These are phyloP conservation scores for Monopterus albus DNA, from an alignment of 2,113 vertebrate genomes.

Conservation along the genomic window DNA sequence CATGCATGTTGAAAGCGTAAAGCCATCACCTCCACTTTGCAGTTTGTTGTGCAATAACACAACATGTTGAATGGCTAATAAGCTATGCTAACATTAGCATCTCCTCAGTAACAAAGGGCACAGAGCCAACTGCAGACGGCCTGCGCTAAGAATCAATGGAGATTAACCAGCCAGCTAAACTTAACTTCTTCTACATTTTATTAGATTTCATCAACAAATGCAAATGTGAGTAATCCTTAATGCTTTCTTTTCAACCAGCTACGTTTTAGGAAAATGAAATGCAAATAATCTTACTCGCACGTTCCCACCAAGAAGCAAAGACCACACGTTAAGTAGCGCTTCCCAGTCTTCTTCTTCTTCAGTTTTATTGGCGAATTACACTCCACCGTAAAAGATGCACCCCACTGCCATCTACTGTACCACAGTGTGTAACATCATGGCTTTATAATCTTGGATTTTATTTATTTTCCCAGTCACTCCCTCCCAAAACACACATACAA, in stretches of 20 bases:
- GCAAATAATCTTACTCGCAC: conserved; percentile 75
- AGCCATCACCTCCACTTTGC: rapidly evolving
- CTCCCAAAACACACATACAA: conserved; percentile 14
- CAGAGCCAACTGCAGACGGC: conserved; percentile 33
- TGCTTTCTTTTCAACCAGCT: background rate
- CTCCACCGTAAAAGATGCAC: too few relatives aligned
- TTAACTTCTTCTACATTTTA: background rate
- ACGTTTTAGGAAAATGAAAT: conserved; percentile 37
- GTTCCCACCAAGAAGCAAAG: conserved; percentile 55
- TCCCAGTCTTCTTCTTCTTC: too few relatives aligned
- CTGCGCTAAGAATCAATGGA: conserved; percentile 24
- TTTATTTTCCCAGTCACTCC: too few relatives aligned
- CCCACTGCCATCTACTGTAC: too few relatives aligned
- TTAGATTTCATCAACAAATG: conserved; percentile 16
- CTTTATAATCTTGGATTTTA: too few relatives aligned
- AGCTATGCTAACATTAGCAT: conserved; percentile 56
- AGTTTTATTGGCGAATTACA: too few relatives aligned
- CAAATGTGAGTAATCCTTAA: conserved; percentile 21
- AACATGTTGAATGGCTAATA: background rate
- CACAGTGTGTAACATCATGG: too few relatives aligned
- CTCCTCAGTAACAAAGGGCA: conserved; percentile 57
- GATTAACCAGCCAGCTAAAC: background rate
- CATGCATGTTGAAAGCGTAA: too few relatives aligned
- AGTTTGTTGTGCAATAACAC: background rate
- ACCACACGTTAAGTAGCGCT: too few relatives aligned